These are phyloP conservation scores for Contarinia nasturtii DNA, from an alignment of 1,140 invertebrate genomes.

Conservation along the genomic window DNA sequence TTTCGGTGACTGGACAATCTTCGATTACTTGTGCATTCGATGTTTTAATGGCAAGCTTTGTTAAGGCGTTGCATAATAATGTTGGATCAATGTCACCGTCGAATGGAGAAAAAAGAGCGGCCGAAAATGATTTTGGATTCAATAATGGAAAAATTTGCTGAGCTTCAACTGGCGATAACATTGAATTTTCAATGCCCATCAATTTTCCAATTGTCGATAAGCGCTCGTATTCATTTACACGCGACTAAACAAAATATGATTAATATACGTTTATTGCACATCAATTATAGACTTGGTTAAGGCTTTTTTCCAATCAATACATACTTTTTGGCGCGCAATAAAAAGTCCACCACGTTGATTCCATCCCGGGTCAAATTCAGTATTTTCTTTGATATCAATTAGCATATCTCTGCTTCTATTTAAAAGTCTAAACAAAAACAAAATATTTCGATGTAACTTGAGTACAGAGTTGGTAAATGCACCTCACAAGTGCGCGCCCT, in stretches of 20 bases:
- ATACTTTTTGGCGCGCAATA: conserved; percentile 54
- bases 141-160: conserved; percentile 61
- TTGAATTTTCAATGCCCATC: conserved; percentile 52
- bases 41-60: conserved; percentile 45
- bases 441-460: too few relatives aligned
- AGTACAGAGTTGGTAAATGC: too few relatives aligned
- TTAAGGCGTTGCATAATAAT: conserved; percentile 54
- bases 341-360: conserved; percentile 76
- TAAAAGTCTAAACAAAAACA: neutral
- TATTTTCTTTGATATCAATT: conserved; percentile 50
- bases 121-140: conserved; percentile 48
- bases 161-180: conserved; percentile 52
- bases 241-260: conserved; percentile 38
- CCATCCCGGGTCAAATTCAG: conserved; percentile 63
- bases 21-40: conserved; percentile 56
- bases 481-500: too few relatives aligned
- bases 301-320: too few relatives aligned
- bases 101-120: conserved; percentile 54
- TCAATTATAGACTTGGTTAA: too few relatives aligned
- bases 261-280: conserved; percentile 28
- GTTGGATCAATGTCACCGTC: conserved; percentile 70
- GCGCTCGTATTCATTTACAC: conserved; percentile 66
- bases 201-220: conserved; percentile 55
- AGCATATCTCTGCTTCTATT: conserved; percentile 30
- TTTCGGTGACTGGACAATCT: conserved; percentile 48